A percentile compares a stretch with the other conserved stretches of the same genome.
phyloP scores from a whole-genome alignment of 2,888 invertebrate species.

The Ecdyonurus torrentis region DNA sequence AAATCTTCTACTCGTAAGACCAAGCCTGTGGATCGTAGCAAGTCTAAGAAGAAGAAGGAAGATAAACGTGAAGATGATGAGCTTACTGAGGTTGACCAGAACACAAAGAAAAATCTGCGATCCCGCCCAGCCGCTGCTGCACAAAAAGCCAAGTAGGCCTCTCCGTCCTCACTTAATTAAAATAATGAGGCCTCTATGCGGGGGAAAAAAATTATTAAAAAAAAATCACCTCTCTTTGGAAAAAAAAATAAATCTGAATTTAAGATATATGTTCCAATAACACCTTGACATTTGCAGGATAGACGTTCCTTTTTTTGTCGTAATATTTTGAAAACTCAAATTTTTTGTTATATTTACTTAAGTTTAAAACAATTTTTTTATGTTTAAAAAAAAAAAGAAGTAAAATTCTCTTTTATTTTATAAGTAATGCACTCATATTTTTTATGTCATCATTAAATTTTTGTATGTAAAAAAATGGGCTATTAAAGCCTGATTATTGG shows the following conservation, averaged over 20 bases:
- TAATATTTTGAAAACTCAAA: too few relatives aligned
- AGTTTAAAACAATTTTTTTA: too few relatives aligned
- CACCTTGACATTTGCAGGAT: neutral
- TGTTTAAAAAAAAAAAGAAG: too few relatives aligned
- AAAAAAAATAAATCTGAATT: neutral
- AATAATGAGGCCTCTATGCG: neutral
- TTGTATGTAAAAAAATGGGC: too few relatives aligned
- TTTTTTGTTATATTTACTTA: too few relatives aligned
- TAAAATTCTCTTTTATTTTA: too few relatives aligned
- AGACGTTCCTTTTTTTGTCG: too few relatives aligned
- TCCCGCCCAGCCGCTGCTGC: conserved; percentile 10
- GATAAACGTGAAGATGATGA: conserved; percentile 53
- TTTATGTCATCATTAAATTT: too few relatives aligned
- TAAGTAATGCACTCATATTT: too few relatives aligned
- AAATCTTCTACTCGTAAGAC: conserved; percentile 45
- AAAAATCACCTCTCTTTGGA: neutral
- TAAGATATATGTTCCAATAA: neutral
- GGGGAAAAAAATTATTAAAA: too few relatives aligned
- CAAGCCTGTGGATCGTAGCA: conserved; percentile 49
- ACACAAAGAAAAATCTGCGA: conserved; percentile 45
- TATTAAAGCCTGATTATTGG: too few relatives aligned
- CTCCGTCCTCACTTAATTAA: neutral
- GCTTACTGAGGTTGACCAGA: conserved; percentile 85
- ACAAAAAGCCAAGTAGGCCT: conserved; percentile 11
- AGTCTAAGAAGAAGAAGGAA: conserved; percentile 19